phyloP scores from a whole-genome alignment of 1,140 invertebrate genomes.

The Pectinophora gossypiella region DNA sequence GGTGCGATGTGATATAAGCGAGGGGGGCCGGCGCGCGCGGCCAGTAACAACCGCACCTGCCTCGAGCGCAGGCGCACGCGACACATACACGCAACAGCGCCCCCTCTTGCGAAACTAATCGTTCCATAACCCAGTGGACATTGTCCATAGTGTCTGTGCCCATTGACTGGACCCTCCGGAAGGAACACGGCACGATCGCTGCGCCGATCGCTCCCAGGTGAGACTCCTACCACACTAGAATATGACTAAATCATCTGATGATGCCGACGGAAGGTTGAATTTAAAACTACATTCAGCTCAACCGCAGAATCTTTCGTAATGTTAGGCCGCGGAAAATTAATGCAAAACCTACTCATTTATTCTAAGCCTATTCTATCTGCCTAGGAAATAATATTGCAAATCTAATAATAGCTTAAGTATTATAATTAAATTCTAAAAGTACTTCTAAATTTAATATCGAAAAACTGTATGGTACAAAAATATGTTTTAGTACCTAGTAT shows the following conservation, averaged over 20 bases:
- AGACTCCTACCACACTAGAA: slow-evolving; percentile 30
- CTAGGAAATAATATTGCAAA: too few relatives aligned
- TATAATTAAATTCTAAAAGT: too few relatives aligned
- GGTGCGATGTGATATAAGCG: slow-evolving; percentile 67
- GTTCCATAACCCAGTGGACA: background rate
- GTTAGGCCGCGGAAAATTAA: background rate
- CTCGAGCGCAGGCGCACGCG: slow-evolving; percentile 46
- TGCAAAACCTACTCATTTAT: background rate
- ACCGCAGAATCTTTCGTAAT: slow-evolving; percentile 1
- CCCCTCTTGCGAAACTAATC: slow-evolving; percentile 18
- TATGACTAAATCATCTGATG: slow-evolving; percentile 13
- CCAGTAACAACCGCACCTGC: slow-evolving; percentile 55
- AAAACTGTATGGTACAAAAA: too few relatives aligned
- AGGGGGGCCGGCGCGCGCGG: slow-evolving; percentile 41
- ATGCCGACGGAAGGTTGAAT: slow-evolving; percentile 1
- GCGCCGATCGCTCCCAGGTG: slow-evolving; percentile 34
- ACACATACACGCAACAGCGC: slow-evolving; percentile 23
- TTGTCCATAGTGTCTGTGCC: background rate
- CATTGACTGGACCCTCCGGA: background rate
- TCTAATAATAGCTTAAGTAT: too few relatives aligned
- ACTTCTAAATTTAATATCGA: too few relatives aligned
- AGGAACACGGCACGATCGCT: background rate
- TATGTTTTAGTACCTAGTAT: too few relatives aligned
- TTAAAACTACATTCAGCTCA: background rate
- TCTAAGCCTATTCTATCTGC: background rate